Base-by-base conservation (phyloP, 1,140 invertebrate species). In the Oscheius sp. region DNA sequence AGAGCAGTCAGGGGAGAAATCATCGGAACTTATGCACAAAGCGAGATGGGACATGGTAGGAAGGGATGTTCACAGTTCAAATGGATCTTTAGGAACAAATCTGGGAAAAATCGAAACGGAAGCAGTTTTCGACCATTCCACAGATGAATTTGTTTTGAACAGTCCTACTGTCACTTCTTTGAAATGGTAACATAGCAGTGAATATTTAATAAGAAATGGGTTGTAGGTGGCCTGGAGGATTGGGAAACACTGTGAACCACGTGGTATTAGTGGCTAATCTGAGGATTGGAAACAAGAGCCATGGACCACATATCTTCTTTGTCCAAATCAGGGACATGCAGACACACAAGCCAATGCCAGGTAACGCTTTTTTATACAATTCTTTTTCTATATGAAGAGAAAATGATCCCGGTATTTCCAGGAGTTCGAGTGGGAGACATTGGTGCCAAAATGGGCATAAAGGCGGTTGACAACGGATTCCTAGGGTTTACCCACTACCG, bases 21-120 rank as follows among this genome's bases (percentile, higher is more conserved):
- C 75, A 90, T 95, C 80, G 93, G 93, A 66, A 94, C 93, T 29
- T 95, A 96, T 86, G 93, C 93, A 67, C 93, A 95, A 89, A 95
- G 93, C 23, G 93, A 95, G 86, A 85, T 95, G 42, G 93, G 93
- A 0, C 93, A 95, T 86, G 93, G 92, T 74, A 29, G 69, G 64
- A 20, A 42, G 15, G 31, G 20, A 13, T 3, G 42, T 38, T 0
- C 26, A 42, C 29, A 45, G 18, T 42, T n/a, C n/a, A n/a, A 34
- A 45, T 38, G 18, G 15, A 62, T 63, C n/a, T 45, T 68, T 84
- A 63, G 93, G 92, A 10, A 95, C 94, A 18, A 94, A 94, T 85
- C 88, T 96, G 65, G 88, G 92, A 79, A 92, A 92, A 1, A 84
- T 97, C 38, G 93, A 96, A 88, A 96, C 93, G 0, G 92, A 91